Conservation (phyloP, 2,113 vertebrate species). For the Xiphophorus hellerii region DNA sequence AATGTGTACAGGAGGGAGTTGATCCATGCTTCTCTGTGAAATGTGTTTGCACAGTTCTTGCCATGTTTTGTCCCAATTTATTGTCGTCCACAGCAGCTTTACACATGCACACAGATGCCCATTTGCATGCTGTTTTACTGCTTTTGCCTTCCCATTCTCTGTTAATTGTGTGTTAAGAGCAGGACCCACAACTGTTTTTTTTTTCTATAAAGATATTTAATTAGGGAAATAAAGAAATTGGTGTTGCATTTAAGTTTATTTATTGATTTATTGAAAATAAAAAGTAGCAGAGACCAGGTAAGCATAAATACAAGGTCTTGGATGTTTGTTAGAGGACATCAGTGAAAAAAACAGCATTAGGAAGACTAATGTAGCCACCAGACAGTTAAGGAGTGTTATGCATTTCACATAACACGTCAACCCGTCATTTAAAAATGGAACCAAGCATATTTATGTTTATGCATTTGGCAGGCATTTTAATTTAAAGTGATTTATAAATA, state of each 20-base stretch:
- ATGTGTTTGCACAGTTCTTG: conserved; percentile 51
- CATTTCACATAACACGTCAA: background rate
- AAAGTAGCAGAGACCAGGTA: background rate
- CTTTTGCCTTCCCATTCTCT: conserved; percentile 9
- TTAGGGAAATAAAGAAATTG: background rate
- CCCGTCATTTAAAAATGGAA: background rate
- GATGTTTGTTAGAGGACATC: background rate
- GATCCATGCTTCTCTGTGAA: conserved; percentile 57
- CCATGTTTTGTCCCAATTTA: conserved; percentile 70
- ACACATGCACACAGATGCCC: conserved; percentile 19
- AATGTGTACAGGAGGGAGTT: conserved; percentile 70
- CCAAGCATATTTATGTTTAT: too few species aligned
- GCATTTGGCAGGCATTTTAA: too few species aligned
- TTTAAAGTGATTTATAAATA: too few species aligned
- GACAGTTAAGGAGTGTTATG: background rate
- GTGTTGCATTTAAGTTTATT: background rate
- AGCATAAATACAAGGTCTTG: background rate
- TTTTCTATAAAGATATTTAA: background rate
- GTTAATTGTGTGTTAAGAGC: conserved; percentile 11
- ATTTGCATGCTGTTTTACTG: conserved; percentile 7
- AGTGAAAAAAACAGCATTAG: background rate
- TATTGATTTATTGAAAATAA: background rate
- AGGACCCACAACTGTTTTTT: background rate
- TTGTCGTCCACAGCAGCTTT: conserved; percentile 66
- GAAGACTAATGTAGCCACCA: too few species aligned